Base-by-base conservation (phyloP, 2,888 invertebrate species). In the Tortricodes alternella region DNA sequence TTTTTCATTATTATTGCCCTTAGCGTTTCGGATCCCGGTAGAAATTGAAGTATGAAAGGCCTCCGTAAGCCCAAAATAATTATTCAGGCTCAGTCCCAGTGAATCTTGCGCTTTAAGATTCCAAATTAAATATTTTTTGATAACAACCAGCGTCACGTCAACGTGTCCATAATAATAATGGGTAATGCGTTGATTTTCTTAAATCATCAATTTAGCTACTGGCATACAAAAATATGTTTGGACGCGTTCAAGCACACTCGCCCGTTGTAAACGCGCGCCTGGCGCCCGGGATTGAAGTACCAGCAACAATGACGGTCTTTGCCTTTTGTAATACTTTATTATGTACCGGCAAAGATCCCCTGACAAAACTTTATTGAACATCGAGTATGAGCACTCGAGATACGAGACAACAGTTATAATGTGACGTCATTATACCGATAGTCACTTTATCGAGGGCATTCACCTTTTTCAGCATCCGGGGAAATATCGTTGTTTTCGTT, bases 271-370 rank as follows among this genome's bases (percentile, higher is more conserved):
- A 82, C 79, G 75, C 65, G 60, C 71, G 74, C 64, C 59, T 71
- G 65, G 71, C 78, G 77, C 77, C 73, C 76, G 80, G 83, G 85
- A 88, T 88, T 89, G 88, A 85, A 89, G 89, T 86, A 85, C 87
- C 87, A 80, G 83, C 86, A 89, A 90, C 90, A 90, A 89, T 89
- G 89, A 87, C 85, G 88, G 87, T 89, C 89, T 89, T 87, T 89
- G 89, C 86, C 89, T 89, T 88, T 89, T 89, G 89, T 89, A 88
- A 89, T 89, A 89, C 89, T 89, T 89, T 89, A 90, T 90, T 89
- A 89, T 88, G 89, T 89, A 89, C 82, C 81, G 79, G 84, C 83
- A 80, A 84, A 88, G 85, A 89, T 89, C 88, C 87, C 85, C 78
- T 84, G 88, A 87, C 88, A 89, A 89, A 89, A 90, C 88, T 88